Conservation (phyloP, 2,888 invertebrate genomes). For the Tetranychus truncatus region DNA sequence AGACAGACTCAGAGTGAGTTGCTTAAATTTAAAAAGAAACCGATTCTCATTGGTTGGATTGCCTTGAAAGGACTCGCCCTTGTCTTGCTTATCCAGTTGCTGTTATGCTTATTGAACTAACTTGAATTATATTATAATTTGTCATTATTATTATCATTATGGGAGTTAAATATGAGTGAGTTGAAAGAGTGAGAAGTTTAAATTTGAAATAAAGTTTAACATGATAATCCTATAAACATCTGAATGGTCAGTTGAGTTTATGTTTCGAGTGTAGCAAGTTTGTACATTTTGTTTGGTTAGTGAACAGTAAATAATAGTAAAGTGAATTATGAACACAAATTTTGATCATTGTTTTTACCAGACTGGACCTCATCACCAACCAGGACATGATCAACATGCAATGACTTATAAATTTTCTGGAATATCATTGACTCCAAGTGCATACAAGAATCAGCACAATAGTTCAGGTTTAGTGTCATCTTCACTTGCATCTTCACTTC, state of each 20-base stretch:
- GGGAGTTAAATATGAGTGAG: background rate
- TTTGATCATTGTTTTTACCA: background rate
- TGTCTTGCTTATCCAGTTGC: no score
- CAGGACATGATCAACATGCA: background rate
- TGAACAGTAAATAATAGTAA: background rate
- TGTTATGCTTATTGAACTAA: no score
- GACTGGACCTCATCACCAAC: background rate
- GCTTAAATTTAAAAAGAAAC: no score
- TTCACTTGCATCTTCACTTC: background rate
- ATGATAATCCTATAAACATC: background rate
- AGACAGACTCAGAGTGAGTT: no score
- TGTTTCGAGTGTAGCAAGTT: no score
- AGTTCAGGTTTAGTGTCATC: background rate
- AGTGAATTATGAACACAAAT: background rate
- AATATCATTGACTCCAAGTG: background rate
- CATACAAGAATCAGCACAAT: background rate
- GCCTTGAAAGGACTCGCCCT: no score
- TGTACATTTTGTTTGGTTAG: no score
- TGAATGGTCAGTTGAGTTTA: background rate
- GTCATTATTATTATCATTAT: background rate
- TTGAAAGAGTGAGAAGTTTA: background rate
- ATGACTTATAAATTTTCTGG: background rate
- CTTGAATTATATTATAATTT: background rate
- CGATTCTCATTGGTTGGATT: no score
- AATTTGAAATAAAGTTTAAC: background rate